Evolutionary conservation across 30 jellyfish, hydroid and myxozoan species (phyloP).

Genomic region (Sanderia malayensis): DNA sequence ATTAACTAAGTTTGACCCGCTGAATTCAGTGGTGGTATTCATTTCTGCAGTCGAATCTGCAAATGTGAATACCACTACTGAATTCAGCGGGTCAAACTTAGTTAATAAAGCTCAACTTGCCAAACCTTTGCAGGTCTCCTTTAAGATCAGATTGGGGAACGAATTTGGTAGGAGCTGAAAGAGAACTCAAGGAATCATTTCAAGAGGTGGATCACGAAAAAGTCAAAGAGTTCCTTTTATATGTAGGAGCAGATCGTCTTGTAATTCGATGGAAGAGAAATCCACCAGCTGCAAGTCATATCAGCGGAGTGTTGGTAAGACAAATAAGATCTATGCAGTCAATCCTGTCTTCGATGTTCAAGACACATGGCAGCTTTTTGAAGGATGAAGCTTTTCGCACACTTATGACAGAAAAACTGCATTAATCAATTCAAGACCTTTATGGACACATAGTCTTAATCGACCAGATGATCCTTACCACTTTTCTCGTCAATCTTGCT

Average conservation of each 20-base stretch:
- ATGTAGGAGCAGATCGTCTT: constrained; percentile 22
- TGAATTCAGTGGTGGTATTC: no score
- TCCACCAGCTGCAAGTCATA: constrained; percentile 45
- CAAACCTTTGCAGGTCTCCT: no score
- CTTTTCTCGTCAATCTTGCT: constrained; percentile 10
- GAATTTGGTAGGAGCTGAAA: constrained; percentile 40
- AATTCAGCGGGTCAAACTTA: no score
- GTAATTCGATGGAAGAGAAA: constrained; percentile 28
- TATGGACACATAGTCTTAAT: background rate
- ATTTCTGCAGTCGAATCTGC: no score
- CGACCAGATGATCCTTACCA: constrained; percentile 16
- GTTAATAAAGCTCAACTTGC: no score
- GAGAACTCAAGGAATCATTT: constrained; percentile 15
- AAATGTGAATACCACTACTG: no score
- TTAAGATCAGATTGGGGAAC: constrained; percentile 39
- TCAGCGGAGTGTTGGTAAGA: constrained; percentile 60
- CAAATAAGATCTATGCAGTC: constrained; percentile 7
- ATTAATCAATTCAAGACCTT: constrained; percentile 12
- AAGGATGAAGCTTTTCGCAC: background rate
- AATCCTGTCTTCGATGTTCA: background rate
- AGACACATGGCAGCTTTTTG: background rate
- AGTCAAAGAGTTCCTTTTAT: constrained; percentile 12
- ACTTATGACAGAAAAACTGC: background rate
- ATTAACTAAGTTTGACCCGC: no score
- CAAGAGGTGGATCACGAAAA: constrained; percentile 32